Evolutionary conservation across 2,888 invertebrate genomes (phyloP), one percentile per base, ranked within the genome.

Genomic region (Apodemia zela): DNA sequence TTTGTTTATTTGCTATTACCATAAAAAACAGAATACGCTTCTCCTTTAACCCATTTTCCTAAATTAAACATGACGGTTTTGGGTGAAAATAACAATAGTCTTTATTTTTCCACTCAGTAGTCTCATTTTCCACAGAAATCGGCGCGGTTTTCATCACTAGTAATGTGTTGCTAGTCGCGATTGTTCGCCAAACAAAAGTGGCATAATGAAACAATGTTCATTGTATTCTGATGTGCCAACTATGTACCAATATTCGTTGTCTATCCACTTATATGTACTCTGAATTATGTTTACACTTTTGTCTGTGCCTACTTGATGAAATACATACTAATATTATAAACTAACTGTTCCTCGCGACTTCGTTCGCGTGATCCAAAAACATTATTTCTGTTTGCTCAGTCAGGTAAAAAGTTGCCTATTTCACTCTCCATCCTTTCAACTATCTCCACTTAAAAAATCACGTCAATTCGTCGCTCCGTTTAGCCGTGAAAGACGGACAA

Each of bases 211-310:
- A 54, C 54, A 54, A 54, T 54, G 54, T 54, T 54, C 54, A 54
- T 54, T 54, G 54, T 54, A 54, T 54, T 54, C 25, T 54, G 54
- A 54, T 54, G 54, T 54, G 54, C 29, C 54, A 54, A 54, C 29
- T 29, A 54, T 54, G 54, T 54, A 29, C 29, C 54, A 54, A 54
- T 54, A 54, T 25, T 54, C 25, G 25, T 15, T 54, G 54, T n/a
- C 25, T 54, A 54, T 54, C 54, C 54, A n/a, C 25, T 15, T 29
- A 15, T 54, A 25, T 25, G 54, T 29, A 25, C 11, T 51, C 18
- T 49, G 18, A 10, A 49, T 49, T 2, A 17, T 18, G 49, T 49
- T 17, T 49, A 42, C 15, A 42, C 42, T 15, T 42, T 15, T 6
- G 15, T 15, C 15, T 38, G 13, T 13, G 13, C 13, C 38, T 38